Conservation (phyloP, 2,888 invertebrate genomes). For the Spatulosminthurus flaviceps region DNA sequence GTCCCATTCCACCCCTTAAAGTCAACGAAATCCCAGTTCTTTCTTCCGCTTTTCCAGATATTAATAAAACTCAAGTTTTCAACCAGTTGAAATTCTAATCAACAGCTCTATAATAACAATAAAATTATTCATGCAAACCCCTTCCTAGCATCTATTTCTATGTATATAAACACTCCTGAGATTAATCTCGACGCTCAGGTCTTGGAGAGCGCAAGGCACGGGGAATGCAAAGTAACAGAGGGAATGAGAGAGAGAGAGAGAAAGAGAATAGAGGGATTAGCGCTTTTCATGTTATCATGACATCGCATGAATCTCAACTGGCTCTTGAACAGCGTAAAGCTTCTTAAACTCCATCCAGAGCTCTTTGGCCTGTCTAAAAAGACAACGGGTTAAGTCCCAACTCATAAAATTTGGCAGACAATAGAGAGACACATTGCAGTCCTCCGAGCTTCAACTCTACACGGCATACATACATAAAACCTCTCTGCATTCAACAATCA, state of each 20-base stretch:
- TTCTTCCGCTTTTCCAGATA: no score
- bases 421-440: neutral
- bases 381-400: slow-evolving; percentile 1
- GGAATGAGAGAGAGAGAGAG: neutral
- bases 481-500: no score
- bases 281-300: slow-evolving; percentile 19
- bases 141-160: no score
- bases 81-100: slow-evolving; percentile 16
- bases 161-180: neutral
- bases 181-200: neutral
- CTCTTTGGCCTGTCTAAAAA: slow-evolving; percentile 13
- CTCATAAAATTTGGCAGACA: slow-evolving; percentile 13
- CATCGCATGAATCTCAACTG: slow-evolving; percentile 13
- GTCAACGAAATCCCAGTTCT: no score
- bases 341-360: slow-evolving; percentile 13
- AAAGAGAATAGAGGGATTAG: neutral
- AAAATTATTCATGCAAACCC: slow-evolving; percentile 19
- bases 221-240: neutral
- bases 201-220: neutral
- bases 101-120: slow-evolving; percentile 19
- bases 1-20: no score
- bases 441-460: no score
- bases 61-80: neutral
- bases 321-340: neutral
- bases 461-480: no score